Conservation (phyloP, 2,888 invertebrate species). For the Rhyacophila evoluta region DNA sequence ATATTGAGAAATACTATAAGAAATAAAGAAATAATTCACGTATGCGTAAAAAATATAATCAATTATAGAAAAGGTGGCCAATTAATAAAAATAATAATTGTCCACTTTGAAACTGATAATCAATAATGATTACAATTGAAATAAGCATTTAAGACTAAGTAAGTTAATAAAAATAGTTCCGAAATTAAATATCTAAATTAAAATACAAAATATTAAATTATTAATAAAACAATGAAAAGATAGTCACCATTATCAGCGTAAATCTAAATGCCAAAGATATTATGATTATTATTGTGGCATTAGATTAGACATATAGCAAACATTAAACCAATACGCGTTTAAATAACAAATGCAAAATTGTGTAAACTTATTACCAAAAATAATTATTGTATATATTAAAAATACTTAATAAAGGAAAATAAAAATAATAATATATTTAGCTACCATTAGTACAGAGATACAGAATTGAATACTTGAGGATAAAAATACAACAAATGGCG, state of each 20-base stretch:
- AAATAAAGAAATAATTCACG: not conserved
- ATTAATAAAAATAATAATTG: not conserved
- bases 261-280: not conserved
- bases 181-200: constrained; percentile 28
- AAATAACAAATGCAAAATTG: constrained; percentile 7
- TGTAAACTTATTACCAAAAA: constrained; percentile 5
- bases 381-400: constrained; percentile 6
- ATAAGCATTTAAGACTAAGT: constrained; percentile 33
- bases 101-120: not conserved
- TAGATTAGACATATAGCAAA: not conserved
- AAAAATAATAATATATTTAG: constrained; percentile 26
- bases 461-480: constrained; percentile 24
- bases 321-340: not conserved
- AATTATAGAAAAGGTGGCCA: not conserved
- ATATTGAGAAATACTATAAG: not conserved
- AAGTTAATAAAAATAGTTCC: constrained; percentile 27
- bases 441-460: constrained; percentile 29
- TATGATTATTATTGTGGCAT: not conserved
- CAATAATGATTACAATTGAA: not conserved
- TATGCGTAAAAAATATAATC: not conserved
- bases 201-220: constrained; percentile 16
- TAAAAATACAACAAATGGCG: constrained; percentile 5
- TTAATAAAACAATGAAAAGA: constrained; percentile 35
- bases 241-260: constrained; percentile 47
- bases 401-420: constrained; percentile 3